Conservation (phyloP, 2,888 invertebrate species). For the Tenthredo mesomela region DNA sequence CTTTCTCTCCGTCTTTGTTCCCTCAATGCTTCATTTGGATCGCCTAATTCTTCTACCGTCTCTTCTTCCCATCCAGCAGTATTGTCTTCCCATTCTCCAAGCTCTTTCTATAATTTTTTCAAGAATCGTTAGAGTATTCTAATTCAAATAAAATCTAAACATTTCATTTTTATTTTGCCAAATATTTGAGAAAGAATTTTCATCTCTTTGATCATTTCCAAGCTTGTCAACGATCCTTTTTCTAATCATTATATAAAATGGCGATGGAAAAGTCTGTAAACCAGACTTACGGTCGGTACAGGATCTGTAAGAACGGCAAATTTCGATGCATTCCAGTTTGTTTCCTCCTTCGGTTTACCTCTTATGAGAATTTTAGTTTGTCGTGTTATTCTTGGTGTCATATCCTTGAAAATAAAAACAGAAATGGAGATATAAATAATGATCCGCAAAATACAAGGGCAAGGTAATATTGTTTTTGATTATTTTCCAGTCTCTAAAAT, state of each 20-base stretch:
- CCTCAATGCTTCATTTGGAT: constrained; percentile 67
- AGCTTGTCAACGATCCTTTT: neutral
- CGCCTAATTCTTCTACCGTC: constrained; percentile 70
- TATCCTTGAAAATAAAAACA: constrained; percentile 76
- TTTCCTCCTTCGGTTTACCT: constrained; percentile 68
- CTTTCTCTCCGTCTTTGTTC: constrained; percentile 71
- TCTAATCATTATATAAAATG: neutral
- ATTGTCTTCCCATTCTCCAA: constrained; percentile 81
- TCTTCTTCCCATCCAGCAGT: constrained; percentile 80
- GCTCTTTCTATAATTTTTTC: constrained; percentile 75
- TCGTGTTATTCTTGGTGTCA: constrained; percentile 82
- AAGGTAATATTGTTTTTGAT: neutral
- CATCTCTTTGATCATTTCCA: neutral
- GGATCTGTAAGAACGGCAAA: constrained; percentile 78
- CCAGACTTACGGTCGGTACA: constrained; percentile 75
- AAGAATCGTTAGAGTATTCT: neutral
- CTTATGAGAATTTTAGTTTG: constrained; percentile 81
- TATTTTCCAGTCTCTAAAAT: neutral
- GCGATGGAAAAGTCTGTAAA: neutral
- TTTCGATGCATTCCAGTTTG: constrained; percentile 75
- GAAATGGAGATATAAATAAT: constrained; percentile 9
- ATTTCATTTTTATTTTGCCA: neutral
- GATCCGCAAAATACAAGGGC: neutral
- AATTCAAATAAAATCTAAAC: no score
- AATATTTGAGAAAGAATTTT: neutral